phyloP scores from a whole-genome alignment of 2,797 vertebrate genomes.

The Holocentrus rufus region DNA sequence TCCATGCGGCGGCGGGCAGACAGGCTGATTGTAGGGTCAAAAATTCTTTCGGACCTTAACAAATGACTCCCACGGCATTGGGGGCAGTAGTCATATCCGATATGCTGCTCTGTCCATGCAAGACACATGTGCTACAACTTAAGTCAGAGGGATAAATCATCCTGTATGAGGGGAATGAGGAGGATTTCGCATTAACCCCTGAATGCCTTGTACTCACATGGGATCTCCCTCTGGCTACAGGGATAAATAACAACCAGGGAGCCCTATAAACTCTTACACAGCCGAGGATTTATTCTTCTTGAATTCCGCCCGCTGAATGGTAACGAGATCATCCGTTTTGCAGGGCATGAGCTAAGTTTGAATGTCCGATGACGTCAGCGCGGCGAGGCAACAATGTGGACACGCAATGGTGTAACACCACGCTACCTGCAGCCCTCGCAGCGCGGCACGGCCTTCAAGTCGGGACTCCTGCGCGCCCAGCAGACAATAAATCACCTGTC shows the following conservation, averaged over 20 bases:
- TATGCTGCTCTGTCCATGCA: slow-evolving; percentile 73
- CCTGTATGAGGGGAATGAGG: slow-evolving; percentile 78
- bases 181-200: slow-evolving; percentile 82
- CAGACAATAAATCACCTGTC: slow-evolving; percentile 66
- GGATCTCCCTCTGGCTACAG: slow-evolving; percentile 75
- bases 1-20: slow-evolving; percentile 24
- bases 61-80: slow-evolving; percentile 74
- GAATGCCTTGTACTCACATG: slow-evolving; percentile 77
- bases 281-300: slow-evolving; percentile 73
- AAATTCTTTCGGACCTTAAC: slow-evolving; percentile 67
- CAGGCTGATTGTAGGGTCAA: slow-evolving; percentile 66
- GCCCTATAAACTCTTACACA: slow-evolving; percentile 74
- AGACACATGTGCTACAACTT: slow-evolving; percentile 84
- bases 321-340: slow-evolving; percentile 74
- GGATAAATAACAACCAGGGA: slow-evolving; percentile 80
- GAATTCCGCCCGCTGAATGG: slow-evolving; percentile 68
- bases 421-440: slow-evolving; percentile 42
- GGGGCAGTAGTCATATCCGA: slow-evolving; percentile 76
- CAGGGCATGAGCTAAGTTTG: slow-evolving; percentile 66
- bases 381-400: slow-evolving; percentile 61
- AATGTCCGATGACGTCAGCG: slow-evolving; percentile 74
- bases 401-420: slow-evolving; percentile 48
- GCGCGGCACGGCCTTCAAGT: slow-evolving; percentile 55
- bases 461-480: slow-evolving; percentile 53
- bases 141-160: slow-evolving; percentile 80